Evolutionary conservation across 2,113 vertebrate genomes (phyloP).

Genomic region (Gobio gobio): DNA sequence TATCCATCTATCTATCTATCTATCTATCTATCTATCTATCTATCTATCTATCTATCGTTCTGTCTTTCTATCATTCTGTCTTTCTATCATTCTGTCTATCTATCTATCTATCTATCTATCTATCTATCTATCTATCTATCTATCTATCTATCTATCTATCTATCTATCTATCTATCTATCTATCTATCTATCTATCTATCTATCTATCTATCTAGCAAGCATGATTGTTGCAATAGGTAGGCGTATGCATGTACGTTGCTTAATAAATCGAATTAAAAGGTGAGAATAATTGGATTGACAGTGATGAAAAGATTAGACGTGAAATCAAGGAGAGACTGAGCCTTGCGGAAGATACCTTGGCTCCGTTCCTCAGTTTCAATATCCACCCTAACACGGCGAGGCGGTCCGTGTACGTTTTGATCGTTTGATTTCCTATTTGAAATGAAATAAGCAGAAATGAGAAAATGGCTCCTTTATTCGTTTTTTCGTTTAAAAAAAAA

Average conservation of each 20-base stretch:
- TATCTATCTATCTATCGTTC: not conserved
- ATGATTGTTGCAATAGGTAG: not conserved
- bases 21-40: not conserved
- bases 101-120: too few relatives aligned
- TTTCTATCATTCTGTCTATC: too few relatives aligned
- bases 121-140: too few relatives aligned
- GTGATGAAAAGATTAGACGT: slow-evolving; percentile 16
- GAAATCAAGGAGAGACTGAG: not conserved
- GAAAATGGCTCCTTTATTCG: too few relatives aligned
- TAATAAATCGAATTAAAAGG: slow-evolving; percentile 12
- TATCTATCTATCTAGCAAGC: not conserved
- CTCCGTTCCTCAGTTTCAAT: not conserved
- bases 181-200: too few relatives aligned
- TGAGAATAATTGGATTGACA: not conserved
- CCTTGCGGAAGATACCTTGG: not conserved
- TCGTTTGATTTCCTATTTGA: too few relatives aligned
- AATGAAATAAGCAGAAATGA: too few relatives aligned
- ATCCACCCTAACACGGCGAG: not conserved
- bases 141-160: not conserved
- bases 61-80: not conserved
- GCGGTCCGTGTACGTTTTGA: too few relatives aligned
- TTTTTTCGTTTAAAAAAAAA: too few relatives aligned
- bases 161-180: not conserved
- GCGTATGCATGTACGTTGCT: slow-evolving; percentile 14
- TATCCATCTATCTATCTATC: not conserved